These are phyloP conservation scores for Cydia pomonella DNA, from an alignment of 1,140 invertebrate genomes.

Conservation along the genomic window DNA sequence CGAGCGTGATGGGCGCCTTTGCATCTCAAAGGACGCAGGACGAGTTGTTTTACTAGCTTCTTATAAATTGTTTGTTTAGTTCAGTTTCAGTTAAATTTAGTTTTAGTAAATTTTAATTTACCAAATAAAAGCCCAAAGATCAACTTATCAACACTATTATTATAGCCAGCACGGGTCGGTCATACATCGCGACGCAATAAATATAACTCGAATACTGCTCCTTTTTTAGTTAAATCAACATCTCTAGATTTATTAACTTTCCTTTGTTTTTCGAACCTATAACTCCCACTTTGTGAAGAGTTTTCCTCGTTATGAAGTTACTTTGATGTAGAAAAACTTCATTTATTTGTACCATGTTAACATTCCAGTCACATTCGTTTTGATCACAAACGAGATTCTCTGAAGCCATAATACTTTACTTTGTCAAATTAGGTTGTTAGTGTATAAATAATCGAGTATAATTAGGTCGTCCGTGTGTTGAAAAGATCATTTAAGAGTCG, in stretches of 20 bases:
- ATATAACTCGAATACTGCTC: background rate
- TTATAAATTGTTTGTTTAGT: no score
- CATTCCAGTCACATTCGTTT: constrained; percentile 56
- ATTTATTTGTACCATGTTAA: constrained; percentile 60
- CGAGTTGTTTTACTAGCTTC: no score
- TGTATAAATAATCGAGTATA: constrained; percentile 52
- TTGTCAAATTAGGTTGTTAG: constrained; percentile 62
- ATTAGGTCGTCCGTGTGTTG: constrained; percentile 46
- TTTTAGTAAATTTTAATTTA: no score
- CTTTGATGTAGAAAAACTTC: constrained; percentile 65
- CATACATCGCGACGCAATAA: constrained; percentile 49
- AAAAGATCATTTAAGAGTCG: background rate
- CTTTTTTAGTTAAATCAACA: constrained; percentile 70
- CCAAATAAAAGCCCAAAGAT: no score
- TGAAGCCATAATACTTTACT: constrained; percentile 67
- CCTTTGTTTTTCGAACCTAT: constrained; percentile 50
- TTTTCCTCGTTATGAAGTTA: constrained; percentile 48
- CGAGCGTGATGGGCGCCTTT: no score
- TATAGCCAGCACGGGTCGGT: no score
- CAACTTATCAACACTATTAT: no score
- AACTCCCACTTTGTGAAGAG: constrained; percentile 43
- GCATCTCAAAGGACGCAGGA: no score
- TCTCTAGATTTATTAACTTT: constrained; percentile 63
- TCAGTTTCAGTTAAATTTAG: no score
- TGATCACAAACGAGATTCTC: constrained; percentile 68